Conservation (phyloP, 2,113 vertebrate species). For the Sander lucioperca region DNA sequence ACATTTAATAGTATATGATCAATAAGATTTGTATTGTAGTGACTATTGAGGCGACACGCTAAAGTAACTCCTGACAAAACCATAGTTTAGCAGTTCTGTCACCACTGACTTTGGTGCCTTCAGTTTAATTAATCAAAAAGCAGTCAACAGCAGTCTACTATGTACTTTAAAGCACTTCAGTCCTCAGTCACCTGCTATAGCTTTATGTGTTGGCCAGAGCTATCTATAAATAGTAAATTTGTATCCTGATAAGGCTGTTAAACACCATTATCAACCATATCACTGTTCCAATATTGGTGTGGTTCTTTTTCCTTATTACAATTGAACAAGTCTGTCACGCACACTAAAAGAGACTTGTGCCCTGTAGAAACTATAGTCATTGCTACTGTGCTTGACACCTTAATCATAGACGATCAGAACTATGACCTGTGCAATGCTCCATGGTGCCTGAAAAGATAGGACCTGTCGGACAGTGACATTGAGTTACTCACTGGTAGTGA, state of each 20-base stretch:
- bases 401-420: conserved; percentile 1
- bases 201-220: neutral
- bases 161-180: neutral
- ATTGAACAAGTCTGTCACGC: neutral
- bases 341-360: neutral
- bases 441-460: conserved; percentile 20
- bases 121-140: neutral
- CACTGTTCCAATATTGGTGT: neutral
- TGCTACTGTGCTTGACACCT: neutral
- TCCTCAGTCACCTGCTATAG: too few species aligned
- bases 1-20: too few species aligned
- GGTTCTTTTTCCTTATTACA: neutral
- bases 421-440: neutral
- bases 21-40: too few species aligned
- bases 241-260: neutral
- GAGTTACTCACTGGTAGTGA: neutral
- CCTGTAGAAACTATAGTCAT: neutral
- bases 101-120: neutral
- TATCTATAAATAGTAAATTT: neutral
- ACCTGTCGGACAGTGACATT: conserved; percentile 12
- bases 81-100: neutral
- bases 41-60: neutral
- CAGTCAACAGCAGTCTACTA: neutral
- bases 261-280: neutral
- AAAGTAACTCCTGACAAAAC: neutral